phyloP scores from a whole-genome alignment of 2,888 invertebrate genomes.

The Syrista parreyssii region DNA sequence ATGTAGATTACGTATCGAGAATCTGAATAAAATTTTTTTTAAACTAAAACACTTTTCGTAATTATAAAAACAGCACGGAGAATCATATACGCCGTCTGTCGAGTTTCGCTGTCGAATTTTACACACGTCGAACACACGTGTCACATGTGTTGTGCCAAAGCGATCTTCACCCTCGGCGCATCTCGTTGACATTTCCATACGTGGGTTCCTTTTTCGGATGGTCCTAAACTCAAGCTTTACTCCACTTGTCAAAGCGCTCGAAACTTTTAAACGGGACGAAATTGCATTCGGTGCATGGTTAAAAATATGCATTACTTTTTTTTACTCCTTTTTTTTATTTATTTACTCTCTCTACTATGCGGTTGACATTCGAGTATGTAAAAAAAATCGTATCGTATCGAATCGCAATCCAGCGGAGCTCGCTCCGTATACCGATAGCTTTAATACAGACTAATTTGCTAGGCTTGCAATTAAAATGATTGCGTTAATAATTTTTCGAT shows the following conservation, averaged over 20 bases:
- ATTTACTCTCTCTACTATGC: not conserved
- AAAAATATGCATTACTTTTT: not conserved
- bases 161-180: not conserved
- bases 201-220: not conserved
- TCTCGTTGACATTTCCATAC: not conserved
- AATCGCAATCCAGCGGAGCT: not conserved
- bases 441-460: not conserved
- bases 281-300: not conserved
- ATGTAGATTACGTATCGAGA: not conserved
- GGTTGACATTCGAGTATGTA: not conserved
- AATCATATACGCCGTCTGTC: not conserved
- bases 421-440: not conserved
- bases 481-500: not conserved
- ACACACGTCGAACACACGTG: not conserved
- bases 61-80: not conserved
- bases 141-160: not conserved
- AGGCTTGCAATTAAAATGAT: not conserved
- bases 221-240: too few relatives aligned
- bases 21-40: not conserved
- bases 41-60: not conserved
- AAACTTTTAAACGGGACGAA: not conserved
- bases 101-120: not conserved
- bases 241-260: not conserved
- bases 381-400: not conserved
- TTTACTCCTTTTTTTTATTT: not conserved